These are phyloP conservation scores for Megaptera novaeangliae DNA, from an alignment of 2,113 vertebrate genomes.

Conservation along the genomic window DNA sequence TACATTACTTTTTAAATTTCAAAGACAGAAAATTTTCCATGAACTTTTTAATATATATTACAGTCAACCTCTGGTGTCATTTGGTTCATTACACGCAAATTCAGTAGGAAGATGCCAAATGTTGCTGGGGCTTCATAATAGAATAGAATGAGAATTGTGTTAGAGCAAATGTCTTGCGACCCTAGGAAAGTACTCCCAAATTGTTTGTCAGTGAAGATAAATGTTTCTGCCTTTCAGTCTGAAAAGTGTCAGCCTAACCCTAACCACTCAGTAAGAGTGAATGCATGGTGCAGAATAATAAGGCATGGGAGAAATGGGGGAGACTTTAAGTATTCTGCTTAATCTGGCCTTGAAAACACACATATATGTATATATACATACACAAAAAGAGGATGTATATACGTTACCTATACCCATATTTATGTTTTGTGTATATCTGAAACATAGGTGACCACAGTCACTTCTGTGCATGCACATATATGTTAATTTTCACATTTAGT, in stretches of 20 bases:
- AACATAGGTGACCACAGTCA: background rate
- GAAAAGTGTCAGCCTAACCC: slow-evolving; percentile 28
- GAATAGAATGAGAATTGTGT: background rate
- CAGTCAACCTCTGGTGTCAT: slow-evolving; percentile 5
- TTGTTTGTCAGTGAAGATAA: slow-evolving; percentile 39
- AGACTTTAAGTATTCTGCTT: background rate
- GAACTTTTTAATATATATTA: background rate
- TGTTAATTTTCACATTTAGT: background rate
- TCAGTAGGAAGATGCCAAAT: slow-evolving; percentile 21
- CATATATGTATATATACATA: background rate
- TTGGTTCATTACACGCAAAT: slow-evolving; percentile 46
- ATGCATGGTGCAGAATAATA: background rate
- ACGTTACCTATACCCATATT: background rate
- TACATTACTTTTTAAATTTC: background rate
- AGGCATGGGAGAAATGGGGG: background rate
- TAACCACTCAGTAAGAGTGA: background rate
- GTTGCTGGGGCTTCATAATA: background rate
- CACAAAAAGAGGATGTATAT: background rate
- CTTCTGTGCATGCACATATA: background rate
- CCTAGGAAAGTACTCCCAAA: slow-evolving; percentile 50
- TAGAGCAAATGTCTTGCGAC: background rate
- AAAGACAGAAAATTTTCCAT: background rate
- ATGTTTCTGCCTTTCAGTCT: slow-evolving; percentile 14
- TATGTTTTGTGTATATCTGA: background rate
- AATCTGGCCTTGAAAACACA: background rate